Percentiles rank a stretch among this genome's conserved stretches.
Evolutionary conservation across 2,888 invertebrate species (phyloP).

Genomic region (Dromius quadrimaculatus): DNA sequence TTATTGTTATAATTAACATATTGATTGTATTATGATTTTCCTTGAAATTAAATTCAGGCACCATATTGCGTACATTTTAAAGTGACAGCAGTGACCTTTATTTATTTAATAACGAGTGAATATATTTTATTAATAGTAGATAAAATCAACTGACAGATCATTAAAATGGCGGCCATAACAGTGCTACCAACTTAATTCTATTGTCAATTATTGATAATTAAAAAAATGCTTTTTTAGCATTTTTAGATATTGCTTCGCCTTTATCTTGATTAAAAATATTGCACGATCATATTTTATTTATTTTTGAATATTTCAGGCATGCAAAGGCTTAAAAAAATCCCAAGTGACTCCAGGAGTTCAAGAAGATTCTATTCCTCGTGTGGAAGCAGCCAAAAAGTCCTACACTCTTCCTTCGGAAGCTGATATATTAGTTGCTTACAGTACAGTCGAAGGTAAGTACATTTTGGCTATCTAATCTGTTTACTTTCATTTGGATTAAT

Average conservation of each 20-base stretch:
- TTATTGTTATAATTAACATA: too few species aligned
- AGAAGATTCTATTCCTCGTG: slow-evolving; percentile 36
- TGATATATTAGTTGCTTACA: slow-evolving; percentile 57
- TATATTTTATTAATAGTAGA: too few species aligned
- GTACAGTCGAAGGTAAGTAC: slow-evolving; percentile 48
- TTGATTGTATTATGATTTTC: too few species aligned
- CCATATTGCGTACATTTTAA: too few species aligned
- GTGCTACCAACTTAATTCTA: too few species aligned
- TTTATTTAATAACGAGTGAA: too few species aligned
- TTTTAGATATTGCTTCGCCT: too few species aligned
- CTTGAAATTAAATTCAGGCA: too few species aligned
- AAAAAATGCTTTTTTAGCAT: not conserved
- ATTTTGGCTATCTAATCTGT: slow-evolving; percentile 6
- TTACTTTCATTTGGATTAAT: slow-evolving; percentile 4
- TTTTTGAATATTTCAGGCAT: slow-evolving; percentile 36
- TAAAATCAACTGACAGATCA: too few species aligned
- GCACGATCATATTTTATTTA: not conserved
- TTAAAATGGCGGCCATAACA: too few species aligned
- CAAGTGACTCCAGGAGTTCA: slow-evolving; percentile 8
- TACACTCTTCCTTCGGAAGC: slow-evolving; percentile 57
- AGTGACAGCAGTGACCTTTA: too few species aligned
- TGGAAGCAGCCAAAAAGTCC: slow-evolving; percentile 25
- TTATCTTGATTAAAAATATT: not conserved
- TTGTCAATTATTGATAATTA: not conserved
- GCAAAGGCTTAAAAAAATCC: slow-evolving; percentile 31